These are phyloP conservation scores for Vespertilio murinus DNA, from an alignment of 2,797 vertebrate species.

Conservation along the genomic window DNA sequence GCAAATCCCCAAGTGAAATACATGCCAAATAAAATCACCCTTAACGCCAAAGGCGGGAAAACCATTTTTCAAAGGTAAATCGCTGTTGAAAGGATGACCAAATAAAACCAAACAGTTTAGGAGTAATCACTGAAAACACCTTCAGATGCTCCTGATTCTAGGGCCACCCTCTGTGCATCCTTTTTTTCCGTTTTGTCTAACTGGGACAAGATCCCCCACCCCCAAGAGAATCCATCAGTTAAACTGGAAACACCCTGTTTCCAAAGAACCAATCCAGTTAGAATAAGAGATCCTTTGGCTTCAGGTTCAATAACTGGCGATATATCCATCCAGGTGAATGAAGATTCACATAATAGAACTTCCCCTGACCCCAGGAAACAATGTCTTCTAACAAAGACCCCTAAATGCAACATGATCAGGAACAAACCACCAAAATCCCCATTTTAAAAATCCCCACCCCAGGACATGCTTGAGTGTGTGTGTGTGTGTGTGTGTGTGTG, in stretches of 20 bases:
- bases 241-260: neutral
- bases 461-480: neutral
- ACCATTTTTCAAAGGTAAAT: neutral
- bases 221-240: neutral
- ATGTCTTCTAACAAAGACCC: neutral
- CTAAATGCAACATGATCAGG: neutral
- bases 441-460: neutral
- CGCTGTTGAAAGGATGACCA: neutral
- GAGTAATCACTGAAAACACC: neutral
- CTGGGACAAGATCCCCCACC: neutral
- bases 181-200: neutral
- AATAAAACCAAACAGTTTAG: slow-evolving; percentile 14
- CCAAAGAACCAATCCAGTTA: neutral
- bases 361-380: neutral
- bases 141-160: neutral
- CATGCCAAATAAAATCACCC: slow-evolving; percentile 41
- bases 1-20: neutral
- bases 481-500: no score
- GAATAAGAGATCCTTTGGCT: neutral
- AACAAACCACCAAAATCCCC: neutral
- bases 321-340: neutral
- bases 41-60: neutral
- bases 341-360: neutral
- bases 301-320: neutral
- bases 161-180: neutral